Conservation (phyloP, 1,140 invertebrate genomes). For the Coelopa frigida region DNA sequence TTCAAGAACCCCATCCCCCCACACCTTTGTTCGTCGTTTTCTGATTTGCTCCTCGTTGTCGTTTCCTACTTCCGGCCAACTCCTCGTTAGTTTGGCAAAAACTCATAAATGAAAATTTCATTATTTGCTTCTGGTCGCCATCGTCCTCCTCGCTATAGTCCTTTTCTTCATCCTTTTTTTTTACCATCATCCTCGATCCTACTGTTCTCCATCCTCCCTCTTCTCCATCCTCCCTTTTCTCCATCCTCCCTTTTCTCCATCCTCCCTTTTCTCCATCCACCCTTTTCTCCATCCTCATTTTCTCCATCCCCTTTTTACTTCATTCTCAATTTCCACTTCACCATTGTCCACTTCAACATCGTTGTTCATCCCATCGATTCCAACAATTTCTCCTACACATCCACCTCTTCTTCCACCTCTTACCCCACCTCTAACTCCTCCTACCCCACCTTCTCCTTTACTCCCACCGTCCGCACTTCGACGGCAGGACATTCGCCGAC, state of each 20-base stretch:
- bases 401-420: background rate
- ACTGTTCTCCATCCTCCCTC: background rate
- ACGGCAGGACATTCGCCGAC: too few relatives aligned
- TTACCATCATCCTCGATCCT: too few relatives aligned
- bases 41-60: background rate
- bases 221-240: background rate
- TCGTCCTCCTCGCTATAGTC: too few relatives aligned
- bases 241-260: background rate
- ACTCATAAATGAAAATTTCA: too few relatives aligned
- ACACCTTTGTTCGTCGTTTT: too few relatives aligned
- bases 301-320: background rate
- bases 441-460: background rate
- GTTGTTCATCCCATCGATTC: background rate
- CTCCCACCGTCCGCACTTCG: background rate
- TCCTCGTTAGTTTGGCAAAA: too few relatives aligned
- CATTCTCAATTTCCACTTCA: background rate
- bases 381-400: background rate
- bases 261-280: background rate
- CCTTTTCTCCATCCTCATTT: background rate
- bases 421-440: background rate
- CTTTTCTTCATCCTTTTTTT: too few relatives aligned
- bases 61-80: background rate
- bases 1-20: too few relatives aligned
- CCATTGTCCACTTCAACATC: background rate
- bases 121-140: too few relatives aligned